phyloP scores from a whole-genome alignment of 2,888 invertebrate genomes.

The Branchipolynoe longqiensis region DNA sequence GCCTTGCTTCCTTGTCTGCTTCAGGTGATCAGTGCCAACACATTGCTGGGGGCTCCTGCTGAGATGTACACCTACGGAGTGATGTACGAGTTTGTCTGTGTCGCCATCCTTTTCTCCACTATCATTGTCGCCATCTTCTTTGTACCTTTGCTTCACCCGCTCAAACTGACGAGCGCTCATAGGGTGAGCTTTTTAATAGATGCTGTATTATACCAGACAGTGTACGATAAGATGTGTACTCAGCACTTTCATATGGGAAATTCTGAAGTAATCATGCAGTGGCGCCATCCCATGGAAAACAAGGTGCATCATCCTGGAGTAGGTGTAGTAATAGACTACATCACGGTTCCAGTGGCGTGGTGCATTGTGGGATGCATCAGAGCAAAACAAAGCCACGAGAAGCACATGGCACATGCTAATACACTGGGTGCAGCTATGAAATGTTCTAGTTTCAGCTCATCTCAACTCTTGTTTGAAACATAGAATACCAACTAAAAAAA shows the following conservation, averaged over 20 bases:
- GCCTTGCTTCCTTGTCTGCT: too few species aligned
- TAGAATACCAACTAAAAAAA: too few species aligned
- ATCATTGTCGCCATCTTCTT: constrained; percentile 13
- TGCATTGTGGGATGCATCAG: too few species aligned
- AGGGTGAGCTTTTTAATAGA: constrained; percentile 36
- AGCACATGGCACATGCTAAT: too few species aligned
- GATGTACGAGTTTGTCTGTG: constrained; percentile 40
- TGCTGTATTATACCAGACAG: not conserved
- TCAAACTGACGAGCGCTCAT: constrained; percentile 32
- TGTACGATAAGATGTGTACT: not conserved
- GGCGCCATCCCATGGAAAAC: too few species aligned
- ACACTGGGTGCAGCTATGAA: too few species aligned
- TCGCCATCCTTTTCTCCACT: constrained; percentile 1
- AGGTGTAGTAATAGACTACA: constrained; percentile 1
- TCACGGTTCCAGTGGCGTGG: too few species aligned
- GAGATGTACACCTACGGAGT: constrained; percentile 49
- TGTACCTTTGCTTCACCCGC: constrained; percentile 36
- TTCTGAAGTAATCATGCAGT: too few species aligned
- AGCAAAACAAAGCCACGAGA: too few species aligned
- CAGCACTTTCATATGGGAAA: too few species aligned
- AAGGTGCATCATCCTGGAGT: not conserved
- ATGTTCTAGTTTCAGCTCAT: too few species aligned
- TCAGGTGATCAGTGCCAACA: constrained; percentile 29
- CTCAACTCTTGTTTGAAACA: too few species aligned
- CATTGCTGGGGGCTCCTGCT: constrained; percentile 37